These are phyloP conservation scores for Eulemur albifrons DNA, from an alignment of 2,797 vertebrate genomes.

Conservation along the genomic window DNA sequence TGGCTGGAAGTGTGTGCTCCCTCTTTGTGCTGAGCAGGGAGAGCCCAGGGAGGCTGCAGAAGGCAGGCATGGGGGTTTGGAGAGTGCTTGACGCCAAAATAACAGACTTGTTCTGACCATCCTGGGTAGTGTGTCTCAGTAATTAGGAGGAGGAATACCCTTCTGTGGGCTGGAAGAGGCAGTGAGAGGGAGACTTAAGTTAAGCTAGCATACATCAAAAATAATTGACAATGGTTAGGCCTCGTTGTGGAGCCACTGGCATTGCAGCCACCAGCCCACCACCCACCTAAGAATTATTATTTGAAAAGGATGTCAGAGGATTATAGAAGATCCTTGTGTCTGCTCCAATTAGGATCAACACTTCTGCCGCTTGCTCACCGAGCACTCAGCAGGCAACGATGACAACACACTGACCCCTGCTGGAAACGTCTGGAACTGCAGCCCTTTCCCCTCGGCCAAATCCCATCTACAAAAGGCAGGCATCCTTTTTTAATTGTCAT, in stretches of 20 bases:
- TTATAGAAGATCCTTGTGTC: slow-evolving; percentile 86
- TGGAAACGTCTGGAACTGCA: slow-evolving; percentile 76
- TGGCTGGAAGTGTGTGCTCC: not conserved
- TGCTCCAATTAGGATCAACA: slow-evolving; percentile 88
- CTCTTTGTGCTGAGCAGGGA: slow-evolving; percentile 36
- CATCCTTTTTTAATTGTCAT: not conserved
- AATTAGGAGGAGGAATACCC: slow-evolving; percentile 74
- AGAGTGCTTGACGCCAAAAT: slow-evolving; percentile 63
- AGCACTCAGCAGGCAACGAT: slow-evolving; percentile 74
- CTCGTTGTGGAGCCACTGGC: slow-evolving; percentile 79
- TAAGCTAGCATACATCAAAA: slow-evolving; percentile 83
- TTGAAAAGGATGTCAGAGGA: slow-evolving; percentile 86
- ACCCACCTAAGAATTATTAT: slow-evolving; percentile 87
- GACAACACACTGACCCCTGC: slow-evolving; percentile 86
- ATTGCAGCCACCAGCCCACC: slow-evolving; percentile 83
- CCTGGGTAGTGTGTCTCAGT: slow-evolving; percentile 66
- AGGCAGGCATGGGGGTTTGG: slow-evolving; percentile 24
- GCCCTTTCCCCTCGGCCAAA: not conserved
- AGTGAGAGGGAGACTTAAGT: slow-evolving; percentile 68
- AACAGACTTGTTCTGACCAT: slow-evolving; percentile 62
- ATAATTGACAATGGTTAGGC: slow-evolving; percentile 85
- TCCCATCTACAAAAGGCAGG: not conserved
- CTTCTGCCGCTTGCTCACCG: slow-evolving; percentile 66
- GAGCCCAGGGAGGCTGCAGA: not conserved
- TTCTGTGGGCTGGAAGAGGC: slow-evolving; percentile 68